Percentiles rank a stretch among this genome's conserved stretches.
Conservation (phyloP, 2,797 vertebrate genomes). For the Coilia nasus region DNA sequence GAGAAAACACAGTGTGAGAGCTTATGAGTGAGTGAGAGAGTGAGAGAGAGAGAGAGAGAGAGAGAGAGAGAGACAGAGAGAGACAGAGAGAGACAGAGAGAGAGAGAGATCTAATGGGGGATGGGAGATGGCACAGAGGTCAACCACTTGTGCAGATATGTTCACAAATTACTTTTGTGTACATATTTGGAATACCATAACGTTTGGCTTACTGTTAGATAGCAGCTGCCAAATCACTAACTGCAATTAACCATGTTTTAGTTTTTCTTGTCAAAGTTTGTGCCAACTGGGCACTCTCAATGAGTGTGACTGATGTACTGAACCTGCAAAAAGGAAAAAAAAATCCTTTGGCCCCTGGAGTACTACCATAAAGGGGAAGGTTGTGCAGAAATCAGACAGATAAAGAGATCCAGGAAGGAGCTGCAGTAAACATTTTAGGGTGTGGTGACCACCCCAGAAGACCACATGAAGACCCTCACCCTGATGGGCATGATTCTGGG, state of each 20-base stretch:
- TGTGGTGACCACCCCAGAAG: slow-evolving; percentile 51
- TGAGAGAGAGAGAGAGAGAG: not conserved
- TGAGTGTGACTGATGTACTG: not conserved
- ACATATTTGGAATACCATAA: not conserved
- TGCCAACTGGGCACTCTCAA: not conserved
- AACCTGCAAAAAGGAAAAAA: not conserved
- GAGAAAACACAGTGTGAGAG: slow-evolving; percentile 25
- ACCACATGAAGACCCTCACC: slow-evolving; percentile 57
- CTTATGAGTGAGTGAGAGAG: not conserved
- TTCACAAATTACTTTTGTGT: not conserved
- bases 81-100: not conserved
- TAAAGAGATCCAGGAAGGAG: slow-evolving; percentile 55
- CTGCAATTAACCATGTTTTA: not conserved
- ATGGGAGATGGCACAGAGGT: slow-evolving; percentile 16
- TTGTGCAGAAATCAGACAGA: slow-evolving; percentile 32
- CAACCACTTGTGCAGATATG: not conserved
- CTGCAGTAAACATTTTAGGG: slow-evolving; percentile 54
- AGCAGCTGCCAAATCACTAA: not conserved
- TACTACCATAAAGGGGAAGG: slow-evolving; percentile 29
- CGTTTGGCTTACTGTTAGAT: not conserved
- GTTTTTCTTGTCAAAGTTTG: not conserved
- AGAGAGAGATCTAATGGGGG: not conserved
- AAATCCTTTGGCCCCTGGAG: not conserved
- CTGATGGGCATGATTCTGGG: slow-evolving; percentile 25
- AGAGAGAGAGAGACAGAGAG: not conserved